Evolutionary conservation across 2,113 vertebrate genomes (phyloP), one percentile per base, ranked within the genome.

Genomic region (Eptesicus fuscus): DNA sequence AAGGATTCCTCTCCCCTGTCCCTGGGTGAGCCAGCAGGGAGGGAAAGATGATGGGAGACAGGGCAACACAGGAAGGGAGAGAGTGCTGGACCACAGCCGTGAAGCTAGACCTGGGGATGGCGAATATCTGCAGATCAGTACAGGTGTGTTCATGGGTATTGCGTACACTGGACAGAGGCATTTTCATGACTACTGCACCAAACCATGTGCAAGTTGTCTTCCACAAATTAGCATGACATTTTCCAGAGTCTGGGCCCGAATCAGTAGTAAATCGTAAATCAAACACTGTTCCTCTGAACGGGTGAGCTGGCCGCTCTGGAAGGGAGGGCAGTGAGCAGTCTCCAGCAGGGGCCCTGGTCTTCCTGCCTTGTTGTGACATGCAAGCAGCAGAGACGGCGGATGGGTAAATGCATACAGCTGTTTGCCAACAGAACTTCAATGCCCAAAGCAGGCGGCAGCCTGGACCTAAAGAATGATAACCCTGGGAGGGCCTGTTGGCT

Each of bases 181-280:
- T 74, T 82, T 90, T 78, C 89, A 77, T 44, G 47, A 78, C 82
- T 42, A 42, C 40, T 20, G 61, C 28, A 96, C 86, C 42, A 51
- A 95, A 92, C 87, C 40, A 91, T 93, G 74, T 94, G 79, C 91
- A 85, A 91, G 83, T 86, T 89, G 63, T 97, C 91, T 96, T 95
- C 74, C 74, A 56, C 79, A 96, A 95, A 94, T 94, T 91, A 97
- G 69, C 91, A 96, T 82, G 69, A 30, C n/a, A 9, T n/a, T 22
- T 90, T 88, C 53, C 85, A 51, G 28, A 78, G 91, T 82, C 74
- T n/a, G n/a, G 63, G 70, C 42, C 83, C 5, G 0, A 69, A 49
- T 56, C 42, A n/a, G 23, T 40, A 32, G 49, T 82, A 90, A 95
- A 88, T 2, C 53, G 37, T 96, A 88, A 95, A 90, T 90, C 88